These are phyloP conservation scores for Micrastur ruficollis DNA, from an alignment of 2,797 vertebrate species.

Conservation along the genomic window DNA sequence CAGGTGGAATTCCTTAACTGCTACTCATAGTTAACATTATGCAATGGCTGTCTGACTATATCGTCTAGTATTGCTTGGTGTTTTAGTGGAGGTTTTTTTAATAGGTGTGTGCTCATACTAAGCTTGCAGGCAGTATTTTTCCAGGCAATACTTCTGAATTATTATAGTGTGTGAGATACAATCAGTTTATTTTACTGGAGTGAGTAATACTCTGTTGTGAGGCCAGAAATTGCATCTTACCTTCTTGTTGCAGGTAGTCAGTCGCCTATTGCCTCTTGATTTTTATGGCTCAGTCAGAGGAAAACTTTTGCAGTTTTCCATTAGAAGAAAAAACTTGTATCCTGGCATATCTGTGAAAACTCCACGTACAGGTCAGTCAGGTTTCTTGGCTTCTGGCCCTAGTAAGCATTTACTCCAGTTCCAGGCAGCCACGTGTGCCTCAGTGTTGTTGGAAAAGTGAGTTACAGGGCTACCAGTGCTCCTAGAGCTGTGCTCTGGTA, in stretches of 20 bases:
- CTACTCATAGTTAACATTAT: not conserved
- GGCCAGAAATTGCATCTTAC: not conserved
- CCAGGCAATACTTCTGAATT: not conserved
- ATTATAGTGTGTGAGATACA: not conserved
- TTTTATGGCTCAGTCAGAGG: not conserved
- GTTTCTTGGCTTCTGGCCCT: constrained; percentile 19
- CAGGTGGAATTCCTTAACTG: constrained; percentile 1
- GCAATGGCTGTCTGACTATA: not conserved
- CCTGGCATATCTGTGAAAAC: not conserved
- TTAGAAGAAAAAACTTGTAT: not conserved
- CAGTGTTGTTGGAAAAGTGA: not conserved
- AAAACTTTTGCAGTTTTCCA: not conserved
- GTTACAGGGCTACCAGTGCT: not conserved
- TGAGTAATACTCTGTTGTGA: not conserved
- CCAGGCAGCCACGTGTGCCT: constrained; percentile 15
- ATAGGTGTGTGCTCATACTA: constrained; percentile 14
- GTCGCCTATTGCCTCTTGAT: not conserved
- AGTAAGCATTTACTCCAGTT: not conserved
- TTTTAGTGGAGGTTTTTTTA: constrained; percentile 21
- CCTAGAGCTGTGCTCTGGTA: not conserved
- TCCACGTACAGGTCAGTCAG: not conserved
- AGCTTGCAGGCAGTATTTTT: constrained; percentile 24
- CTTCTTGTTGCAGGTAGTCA: not conserved
- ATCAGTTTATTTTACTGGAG: constrained; percentile 4
- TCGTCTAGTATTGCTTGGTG: not conserved